A percentile compares a stretch with the other conserved stretches of the same genome.
These are phyloP conservation scores for Pterostichus niger DNA, from an alignment of 2,888 invertebrate genomes.

Conservation along the genomic window DNA sequence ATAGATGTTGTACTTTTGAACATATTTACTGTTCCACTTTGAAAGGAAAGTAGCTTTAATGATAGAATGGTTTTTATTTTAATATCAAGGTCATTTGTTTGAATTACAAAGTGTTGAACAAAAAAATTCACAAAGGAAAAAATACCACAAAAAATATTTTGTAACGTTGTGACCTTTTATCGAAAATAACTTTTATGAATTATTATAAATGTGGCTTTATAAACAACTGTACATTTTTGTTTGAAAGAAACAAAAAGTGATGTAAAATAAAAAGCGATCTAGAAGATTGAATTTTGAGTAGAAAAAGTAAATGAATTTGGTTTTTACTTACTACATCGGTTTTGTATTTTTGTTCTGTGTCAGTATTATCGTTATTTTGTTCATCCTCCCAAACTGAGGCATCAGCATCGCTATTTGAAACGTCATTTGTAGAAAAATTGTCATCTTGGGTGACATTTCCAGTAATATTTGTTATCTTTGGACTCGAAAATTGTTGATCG, in stretches of 20 bases:
- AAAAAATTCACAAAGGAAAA: conserved; percentile 54
- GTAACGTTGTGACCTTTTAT: conserved; percentile 42
- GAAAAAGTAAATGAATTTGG: neutral
- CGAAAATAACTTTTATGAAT: conserved; percentile 9
- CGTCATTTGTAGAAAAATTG: conserved; percentile 75
- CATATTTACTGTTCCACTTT: conserved; percentile 57
- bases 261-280: too few species aligned
- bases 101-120: conserved; percentile 52
- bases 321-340: conserved; percentile 71
- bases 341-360: conserved; percentile 72
- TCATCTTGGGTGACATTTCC: conserved; percentile 73
- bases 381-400: conserved; percentile 76
- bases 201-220: too few species aligned
- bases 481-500: conserved; percentile 78
- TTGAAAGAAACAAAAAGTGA: too few species aligned
- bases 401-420: conserved; percentile 76
- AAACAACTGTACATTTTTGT: too few species aligned
- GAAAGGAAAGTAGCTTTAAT: conserved; percentile 61
- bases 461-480: conserved; percentile 73
- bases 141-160: conserved; percentile 51
- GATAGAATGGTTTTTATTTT: conserved; percentile 64
- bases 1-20: conserved; percentile 53
- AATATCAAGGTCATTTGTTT: conserved; percentile 64
- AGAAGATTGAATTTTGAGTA: too few species aligned
- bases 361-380: conserved; percentile 73